Base-by-base conservation (phyloP, 2,888 invertebrate genomes). In the Melanotus villosus region DNA sequence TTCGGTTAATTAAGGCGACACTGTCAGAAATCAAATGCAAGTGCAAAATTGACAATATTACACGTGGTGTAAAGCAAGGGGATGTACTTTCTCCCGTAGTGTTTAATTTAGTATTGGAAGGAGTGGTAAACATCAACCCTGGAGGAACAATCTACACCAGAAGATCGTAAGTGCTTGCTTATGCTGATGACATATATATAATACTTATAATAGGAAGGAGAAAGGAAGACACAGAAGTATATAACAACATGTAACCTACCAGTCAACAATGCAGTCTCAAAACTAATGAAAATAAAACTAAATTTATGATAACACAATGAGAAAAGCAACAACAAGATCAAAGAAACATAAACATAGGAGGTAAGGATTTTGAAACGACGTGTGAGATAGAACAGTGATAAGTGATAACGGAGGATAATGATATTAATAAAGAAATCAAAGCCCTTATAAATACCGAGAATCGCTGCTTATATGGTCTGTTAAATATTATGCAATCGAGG, bases 31-130 rank as follows among this genome's bases (percentile, higher is more conserved):
- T 43, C 18, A 43, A 43, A 43, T 43, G 43, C 18, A 43, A 43
- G 14, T 43, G 43, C 19, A 43, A 43, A 4, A 43, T 43, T 19
- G 43, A 18, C n/a, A n/a, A n/a, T n/a, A 19, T 43, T 56, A 56
- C 6, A 56, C 19, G 30, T 9, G 36, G 36, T n/a, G n/a, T 36
- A 6, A 43, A 56, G 19, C 26, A 23, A 56, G 26, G 36, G n/a
- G 16, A 43, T 18, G 16, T 10, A 14, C 12, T 47, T 6, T 47
- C 23, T 4, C 23, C 23, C 12, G 3, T 47, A 14, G 1, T 47
- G 26, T 47, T 47, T 7, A 47, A 47, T 23, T 47, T 47, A 7
- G 14, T 26, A 16, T 7, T 47, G 18, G 47, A 47, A 26, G 3
- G 47, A n/a, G 26, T 1, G 12, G n/a, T 18, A 47, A 47, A 47